Evolutionary conservation across 2,888 invertebrate genomes (phyloP).

Genomic region (Mythimna lalbum): DNA sequence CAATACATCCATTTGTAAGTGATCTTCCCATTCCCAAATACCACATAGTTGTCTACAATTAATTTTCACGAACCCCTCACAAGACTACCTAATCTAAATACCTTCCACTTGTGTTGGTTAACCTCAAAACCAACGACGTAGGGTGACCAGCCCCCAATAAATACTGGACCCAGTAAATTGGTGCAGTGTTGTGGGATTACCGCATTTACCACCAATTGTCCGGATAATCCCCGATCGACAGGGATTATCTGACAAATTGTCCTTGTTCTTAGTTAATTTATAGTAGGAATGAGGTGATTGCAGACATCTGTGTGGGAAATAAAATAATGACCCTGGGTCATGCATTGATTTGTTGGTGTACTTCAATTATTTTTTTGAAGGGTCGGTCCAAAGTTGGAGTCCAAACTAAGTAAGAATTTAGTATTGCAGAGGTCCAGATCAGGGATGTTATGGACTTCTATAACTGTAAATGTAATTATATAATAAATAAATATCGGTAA

Average conservation of each 20-base stretch:
- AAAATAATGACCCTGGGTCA: conserved; percentile 20
- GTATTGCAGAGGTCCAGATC: too few relatives aligned
- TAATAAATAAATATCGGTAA: too few relatives aligned
- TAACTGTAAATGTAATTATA: too few relatives aligned
- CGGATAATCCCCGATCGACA: conserved; percentile 80
- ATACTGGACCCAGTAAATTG: conserved; percentile 68
- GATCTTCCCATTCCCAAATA: background rate
- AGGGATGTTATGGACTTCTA: too few relatives aligned
- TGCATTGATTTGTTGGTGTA: background rate
- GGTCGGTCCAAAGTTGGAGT: too few relatives aligned
- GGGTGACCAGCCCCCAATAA: conserved; percentile 75
- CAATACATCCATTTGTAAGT: background rate
- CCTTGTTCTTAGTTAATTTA: conserved; percentile 72
- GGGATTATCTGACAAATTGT: conserved; percentile 77
- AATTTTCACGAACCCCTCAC: background rate
- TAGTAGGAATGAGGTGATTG: conserved; percentile 54
- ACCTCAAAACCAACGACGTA: conserved; percentile 63
- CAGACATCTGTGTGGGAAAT: conserved; percentile 47
- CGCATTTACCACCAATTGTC: conserved; percentile 76
- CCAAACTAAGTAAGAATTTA: too few relatives aligned
- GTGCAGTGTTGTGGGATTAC: conserved; percentile 76
- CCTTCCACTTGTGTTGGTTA: conserved; percentile 33
- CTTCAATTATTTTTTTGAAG: too few relatives aligned
- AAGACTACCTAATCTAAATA: conserved; percentile 25
- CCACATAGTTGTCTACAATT: background rate